Conservation (phyloP, 2,888 invertebrate species). For the Nasonia oneida region DNA sequence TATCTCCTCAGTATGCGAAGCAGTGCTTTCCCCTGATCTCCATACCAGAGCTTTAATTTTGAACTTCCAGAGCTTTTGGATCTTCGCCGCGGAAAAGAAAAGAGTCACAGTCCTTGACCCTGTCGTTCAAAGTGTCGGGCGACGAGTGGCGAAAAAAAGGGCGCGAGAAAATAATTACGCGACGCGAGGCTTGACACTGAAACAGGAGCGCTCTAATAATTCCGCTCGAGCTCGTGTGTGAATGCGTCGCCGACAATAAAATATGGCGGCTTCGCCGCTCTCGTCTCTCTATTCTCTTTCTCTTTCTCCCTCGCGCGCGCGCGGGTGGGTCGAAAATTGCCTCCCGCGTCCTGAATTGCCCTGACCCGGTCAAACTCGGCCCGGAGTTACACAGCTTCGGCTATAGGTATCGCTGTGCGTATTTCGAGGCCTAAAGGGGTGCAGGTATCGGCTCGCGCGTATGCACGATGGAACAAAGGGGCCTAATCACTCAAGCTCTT, state of each 20-base stretch:
- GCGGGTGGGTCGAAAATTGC: slow-evolving; percentile 28
- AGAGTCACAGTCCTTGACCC: not conserved
- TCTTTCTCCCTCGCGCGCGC: not conserved
- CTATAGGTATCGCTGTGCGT: not conserved
- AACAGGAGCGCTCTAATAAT: slow-evolving; percentile 42
- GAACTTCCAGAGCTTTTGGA: not conserved
- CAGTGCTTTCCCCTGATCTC: not conserved
- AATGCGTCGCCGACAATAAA: slow-evolving; percentile 32
- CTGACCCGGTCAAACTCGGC: slow-evolving; percentile 45
- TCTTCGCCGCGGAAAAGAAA: not conserved
- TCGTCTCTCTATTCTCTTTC: slow-evolving; percentile 33
- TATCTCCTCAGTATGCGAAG: not conserved
- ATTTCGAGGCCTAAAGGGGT: too few relatives aligned
- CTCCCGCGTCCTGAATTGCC: slow-evolving; percentile 31
- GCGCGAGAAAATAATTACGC: slow-evolving; percentile 38
- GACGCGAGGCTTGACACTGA: slow-evolving; percentile 23
- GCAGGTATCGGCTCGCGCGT: not conserved
- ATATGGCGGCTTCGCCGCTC: slow-evolving; percentile 25
- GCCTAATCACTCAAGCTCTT: not conserved
- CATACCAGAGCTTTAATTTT: not conserved
- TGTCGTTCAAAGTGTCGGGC: not conserved
- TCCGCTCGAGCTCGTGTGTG: slow-evolving; percentile 5
- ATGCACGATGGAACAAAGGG: not conserved
- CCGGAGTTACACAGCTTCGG: not conserved
- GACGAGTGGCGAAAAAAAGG: not conserved